A percentile compares a stretch with the other conserved stretches of the same genome.
Conservation (phyloP, 2,113 vertebrate genomes). For the Myocastor coypus region DNA sequence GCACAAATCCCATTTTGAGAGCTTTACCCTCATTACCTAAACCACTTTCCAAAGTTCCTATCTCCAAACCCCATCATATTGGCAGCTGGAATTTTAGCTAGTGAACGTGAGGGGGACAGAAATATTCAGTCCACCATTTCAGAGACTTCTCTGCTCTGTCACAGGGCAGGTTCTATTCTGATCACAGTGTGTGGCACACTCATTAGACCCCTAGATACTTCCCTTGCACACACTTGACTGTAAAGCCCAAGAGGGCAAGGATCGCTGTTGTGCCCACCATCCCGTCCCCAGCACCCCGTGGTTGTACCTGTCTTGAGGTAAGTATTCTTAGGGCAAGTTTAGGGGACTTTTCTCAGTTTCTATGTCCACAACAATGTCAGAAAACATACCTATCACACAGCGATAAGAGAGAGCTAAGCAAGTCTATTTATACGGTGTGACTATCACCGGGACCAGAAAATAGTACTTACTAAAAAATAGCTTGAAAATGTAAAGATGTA, state of each 20-base stretch:
- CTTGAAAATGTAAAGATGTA: not conserved
- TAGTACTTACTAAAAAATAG: not conserved
- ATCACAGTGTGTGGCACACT: not conserved
- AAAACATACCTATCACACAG: not conserved
- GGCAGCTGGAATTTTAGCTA: not conserved
- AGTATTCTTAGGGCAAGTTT: not conserved
- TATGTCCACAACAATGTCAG: not conserved
- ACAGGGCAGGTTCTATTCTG: not conserved
- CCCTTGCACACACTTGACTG: not conserved
- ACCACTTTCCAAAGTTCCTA: not conserved
- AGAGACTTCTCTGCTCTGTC: not conserved
- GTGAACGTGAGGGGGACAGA: not conserved
- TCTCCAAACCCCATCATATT: not conserved
- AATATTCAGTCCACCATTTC: not conserved
- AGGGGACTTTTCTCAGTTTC: not conserved
- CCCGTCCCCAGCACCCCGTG: not conserved
- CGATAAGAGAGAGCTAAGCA: not conserved
- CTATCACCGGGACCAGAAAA: not conserved
- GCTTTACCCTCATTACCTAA: not conserved
- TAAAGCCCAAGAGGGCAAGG: not conserved
- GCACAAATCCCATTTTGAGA: not conserved
- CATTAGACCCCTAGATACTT: no score
- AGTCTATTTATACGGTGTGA: not conserved
- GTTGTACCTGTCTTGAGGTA: not conserved
- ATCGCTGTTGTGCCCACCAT: not conserved